Evolutionary conservation across 64 coral and sea anemone species (phyloP).

Genomic region (Astreopora myriophthalma): DNA sequence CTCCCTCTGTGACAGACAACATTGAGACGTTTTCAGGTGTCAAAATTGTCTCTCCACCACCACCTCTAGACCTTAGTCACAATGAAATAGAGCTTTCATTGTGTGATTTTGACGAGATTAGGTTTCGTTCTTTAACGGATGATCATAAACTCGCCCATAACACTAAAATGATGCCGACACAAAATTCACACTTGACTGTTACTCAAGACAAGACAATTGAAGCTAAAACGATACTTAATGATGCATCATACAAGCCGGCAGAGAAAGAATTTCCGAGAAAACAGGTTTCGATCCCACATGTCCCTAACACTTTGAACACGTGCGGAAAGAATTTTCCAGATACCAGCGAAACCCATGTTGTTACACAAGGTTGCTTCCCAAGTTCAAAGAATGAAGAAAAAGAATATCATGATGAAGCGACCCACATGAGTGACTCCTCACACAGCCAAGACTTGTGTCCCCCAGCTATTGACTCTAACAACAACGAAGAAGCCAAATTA

Average conservation of each 20-base stretch:
- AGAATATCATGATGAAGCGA: neutral
- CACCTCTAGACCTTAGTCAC: neutral
- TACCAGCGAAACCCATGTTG: too few relatives aligned
- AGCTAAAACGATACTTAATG: neutral
- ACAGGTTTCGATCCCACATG: neutral
- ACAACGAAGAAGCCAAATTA: neutral
- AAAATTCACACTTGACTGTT: neutral
- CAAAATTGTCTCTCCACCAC: conserved; percentile 74
- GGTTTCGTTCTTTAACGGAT: neutral
- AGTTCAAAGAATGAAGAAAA: neutral
- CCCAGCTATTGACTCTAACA: neutral
- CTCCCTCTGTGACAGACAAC: conserved; percentile 43
- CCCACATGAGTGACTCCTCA: neutral
- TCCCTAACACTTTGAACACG: too few relatives aligned
- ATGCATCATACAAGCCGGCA: neutral
- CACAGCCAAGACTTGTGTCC: neutral
- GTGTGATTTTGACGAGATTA: neutral
- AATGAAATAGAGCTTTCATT: neutral
- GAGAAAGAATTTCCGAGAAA: neutral
- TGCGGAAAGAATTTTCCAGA: too few relatives aligned
- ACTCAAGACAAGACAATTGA: conserved; percentile 4
- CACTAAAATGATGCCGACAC: neutral
- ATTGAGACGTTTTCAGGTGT: conserved; percentile 16
- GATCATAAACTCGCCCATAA: conserved; percentile 12
- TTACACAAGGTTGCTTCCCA: neutral